A percentile compares a stretch with the other conserved stretches of the same genome.
Evolutionary conservation across 2,888 invertebrate genomes (phyloP).

Genomic region (Pegoplata infirma): DNA sequence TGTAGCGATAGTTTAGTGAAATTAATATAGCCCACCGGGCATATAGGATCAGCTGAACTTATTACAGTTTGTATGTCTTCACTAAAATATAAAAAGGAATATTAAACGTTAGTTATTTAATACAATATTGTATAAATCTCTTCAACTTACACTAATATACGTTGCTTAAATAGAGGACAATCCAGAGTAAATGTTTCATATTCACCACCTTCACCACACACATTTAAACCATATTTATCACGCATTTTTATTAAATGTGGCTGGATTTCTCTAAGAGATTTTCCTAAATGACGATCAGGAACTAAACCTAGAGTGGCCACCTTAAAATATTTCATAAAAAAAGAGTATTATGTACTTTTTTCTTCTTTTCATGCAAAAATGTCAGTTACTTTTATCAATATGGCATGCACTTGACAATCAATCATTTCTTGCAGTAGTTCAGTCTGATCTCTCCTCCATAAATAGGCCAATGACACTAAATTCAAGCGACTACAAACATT

Average conservation of each 20-base stretch:
- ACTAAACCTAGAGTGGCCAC: conserved; percentile 93
- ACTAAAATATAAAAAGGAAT: conserved; percentile 79
- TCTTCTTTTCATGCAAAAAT: background rate
- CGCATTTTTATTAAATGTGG: conserved; percentile 93
- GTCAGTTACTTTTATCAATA: conserved; percentile 92
- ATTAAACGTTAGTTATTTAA: background rate
- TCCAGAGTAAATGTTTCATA: conserved; percentile 98
- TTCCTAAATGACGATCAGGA: conserved; percentile 91
- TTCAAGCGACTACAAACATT: conserved; percentile 97
- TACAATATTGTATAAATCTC: background rate
- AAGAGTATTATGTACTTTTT: conserved; percentile 5
- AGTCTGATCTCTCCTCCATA: conserved; percentile 97
- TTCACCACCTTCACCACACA: conserved; percentile 99
- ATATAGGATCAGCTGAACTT: conserved; percentile 94
- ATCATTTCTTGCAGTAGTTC: conserved; percentile 98
- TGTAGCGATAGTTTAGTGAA: conserved; percentile 90
- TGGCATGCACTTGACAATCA: conserved; percentile 92
- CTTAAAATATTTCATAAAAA: conserved; percentile 75
- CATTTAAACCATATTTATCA: conserved; percentile 95
- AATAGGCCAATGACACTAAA: conserved; percentile 92
- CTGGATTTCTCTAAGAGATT: conserved; percentile 90
- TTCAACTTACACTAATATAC: conserved; percentile 90
- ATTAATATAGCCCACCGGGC: conserved; percentile 96
- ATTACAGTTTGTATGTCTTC: conserved; percentile 92
- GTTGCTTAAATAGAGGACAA: conserved; percentile 95